Conservation (phyloP, 2,113 vertebrate genomes). For the Cichladusa arquata region DNA sequence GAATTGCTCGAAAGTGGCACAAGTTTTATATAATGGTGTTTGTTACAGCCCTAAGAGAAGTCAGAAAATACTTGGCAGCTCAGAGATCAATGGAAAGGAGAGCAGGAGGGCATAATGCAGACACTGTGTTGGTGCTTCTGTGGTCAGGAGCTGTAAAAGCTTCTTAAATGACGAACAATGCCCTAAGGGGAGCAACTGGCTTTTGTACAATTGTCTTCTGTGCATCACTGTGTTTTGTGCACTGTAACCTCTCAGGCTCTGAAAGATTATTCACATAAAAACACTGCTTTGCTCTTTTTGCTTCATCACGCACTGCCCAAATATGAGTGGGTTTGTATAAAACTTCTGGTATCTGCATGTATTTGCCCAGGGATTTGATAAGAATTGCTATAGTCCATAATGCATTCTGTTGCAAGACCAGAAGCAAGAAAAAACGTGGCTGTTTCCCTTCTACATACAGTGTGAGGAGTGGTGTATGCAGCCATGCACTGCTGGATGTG, state of each 20-base stretch:
- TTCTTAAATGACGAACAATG: background rate
- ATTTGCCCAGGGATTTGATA: background rate
- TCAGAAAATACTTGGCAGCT: background rate
- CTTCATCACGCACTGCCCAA: background rate
- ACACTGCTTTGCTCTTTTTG: background rate
- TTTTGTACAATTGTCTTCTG: background rate
- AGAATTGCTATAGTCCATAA: background rate
- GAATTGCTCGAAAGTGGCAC: background rate
- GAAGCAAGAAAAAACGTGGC: background rate
- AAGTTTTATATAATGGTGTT: background rate
- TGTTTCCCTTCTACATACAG: background rate
- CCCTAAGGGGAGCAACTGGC: background rate
- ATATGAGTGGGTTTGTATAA: background rate
- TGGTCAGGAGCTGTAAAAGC: background rate
- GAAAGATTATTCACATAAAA: background rate
- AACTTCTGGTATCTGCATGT: background rate
- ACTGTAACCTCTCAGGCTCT: background rate
- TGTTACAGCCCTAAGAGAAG: background rate
- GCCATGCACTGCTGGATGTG: background rate
- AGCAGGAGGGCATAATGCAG: background rate
- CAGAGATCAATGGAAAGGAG: background rate
- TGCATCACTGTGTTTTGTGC: background rate
- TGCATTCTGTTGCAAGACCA: background rate
- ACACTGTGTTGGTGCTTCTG: fast-evolving
- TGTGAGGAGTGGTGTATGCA: background rate